Evolutionary conservation across 2,888 invertebrate species (phyloP).

Genomic region (Cotesia congregata): DNA sequence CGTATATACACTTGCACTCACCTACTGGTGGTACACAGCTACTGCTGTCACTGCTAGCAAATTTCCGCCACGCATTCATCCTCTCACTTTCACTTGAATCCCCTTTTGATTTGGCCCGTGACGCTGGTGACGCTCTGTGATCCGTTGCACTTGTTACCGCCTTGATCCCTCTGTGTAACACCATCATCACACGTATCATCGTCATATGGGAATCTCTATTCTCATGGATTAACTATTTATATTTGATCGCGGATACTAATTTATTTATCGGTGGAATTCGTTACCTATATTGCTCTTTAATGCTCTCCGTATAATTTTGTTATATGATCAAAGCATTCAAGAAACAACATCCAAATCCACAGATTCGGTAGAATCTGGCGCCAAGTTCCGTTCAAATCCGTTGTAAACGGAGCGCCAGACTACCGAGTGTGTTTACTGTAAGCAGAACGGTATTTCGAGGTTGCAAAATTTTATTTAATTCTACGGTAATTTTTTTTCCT

Average conservation of each 20-base stretch:
- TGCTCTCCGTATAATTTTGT: background rate
- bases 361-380: too few species aligned
- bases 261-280: background rate
- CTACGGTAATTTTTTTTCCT: too few species aligned
- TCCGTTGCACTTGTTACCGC: slow-evolving; percentile 1
- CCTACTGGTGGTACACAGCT: slow-evolving; percentile 16
- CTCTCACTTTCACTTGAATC: slow-evolving; percentile 43
- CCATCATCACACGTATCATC: background rate
- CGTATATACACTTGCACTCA: slow-evolving; percentile 20
- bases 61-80: slow-evolving; percentile 47
- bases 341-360: too few species aligned
- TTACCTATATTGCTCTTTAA: background rate
- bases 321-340: background rate
- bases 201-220: background rate
- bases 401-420: too few species aligned
- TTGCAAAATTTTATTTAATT: too few species aligned
- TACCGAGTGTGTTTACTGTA: too few species aligned
- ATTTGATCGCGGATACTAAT: background rate
- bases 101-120: slow-evolving; percentile 25
- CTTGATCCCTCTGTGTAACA: background rate
- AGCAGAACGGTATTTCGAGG: too few species aligned
- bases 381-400: too few species aligned
- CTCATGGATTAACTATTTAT: background rate
- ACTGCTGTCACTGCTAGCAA: slow-evolving; percentile 15
- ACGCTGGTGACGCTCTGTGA: slow-evolving; percentile 1